Base-by-base conservation (phyloP, 2,888 invertebrate species). In the Amphipoea oculea region DNA sequence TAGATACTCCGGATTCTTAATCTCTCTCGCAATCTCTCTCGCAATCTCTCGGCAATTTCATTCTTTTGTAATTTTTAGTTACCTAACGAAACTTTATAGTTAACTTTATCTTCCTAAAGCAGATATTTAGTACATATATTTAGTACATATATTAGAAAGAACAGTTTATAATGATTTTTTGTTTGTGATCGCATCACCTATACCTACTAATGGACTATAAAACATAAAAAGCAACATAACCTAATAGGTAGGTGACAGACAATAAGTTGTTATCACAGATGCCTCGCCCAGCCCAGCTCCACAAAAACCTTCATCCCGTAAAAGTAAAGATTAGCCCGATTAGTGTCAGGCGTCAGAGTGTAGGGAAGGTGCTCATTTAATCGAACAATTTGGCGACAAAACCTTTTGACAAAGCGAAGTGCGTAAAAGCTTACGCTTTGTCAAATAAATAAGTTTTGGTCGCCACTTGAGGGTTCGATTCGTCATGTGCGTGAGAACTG, bases 281-380 rank as follows among this genome's bases (percentile, higher is more conserved):
- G 65, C 29, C n/a, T 65, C 36, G 20, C 29, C 1, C 42, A n/a
- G 23, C 17, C 4, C 23, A 20, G 29, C 69, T 69, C 51, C 48
- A 51, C 57, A 36, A n/a, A 48, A 57, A 40, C 29, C 20, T 57
- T 40, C n/a, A 48, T 29, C 4, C n/a, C 57, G 23, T 57, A 23
- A 78, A 20, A 40, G 11, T n/a, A 62, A 45, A 69, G 62, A 62
- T 65, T 63, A 76, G 23, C 40, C 42, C 48, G 62, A 63, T 42
- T 17, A 51, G 62, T 42, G 51, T 23, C 51, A 9, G 40, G 17
- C 60, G n/a, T 48, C 60, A 20, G 74, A 62, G 48, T n/a, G 65
- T 42, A 51, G 36, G 42, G 14, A 57, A 60, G 48, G 78, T 17
- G 48, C 14, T 57, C 57, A 78, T 48, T 40, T 48, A 45, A 57